A percentile compares a stretch with the other conserved stretches of the same genome.
These are phyloP conservation scores for Bombus cullumanus DNA, from an alignment of 1,140 invertebrate species.

Conservation along the genomic window DNA sequence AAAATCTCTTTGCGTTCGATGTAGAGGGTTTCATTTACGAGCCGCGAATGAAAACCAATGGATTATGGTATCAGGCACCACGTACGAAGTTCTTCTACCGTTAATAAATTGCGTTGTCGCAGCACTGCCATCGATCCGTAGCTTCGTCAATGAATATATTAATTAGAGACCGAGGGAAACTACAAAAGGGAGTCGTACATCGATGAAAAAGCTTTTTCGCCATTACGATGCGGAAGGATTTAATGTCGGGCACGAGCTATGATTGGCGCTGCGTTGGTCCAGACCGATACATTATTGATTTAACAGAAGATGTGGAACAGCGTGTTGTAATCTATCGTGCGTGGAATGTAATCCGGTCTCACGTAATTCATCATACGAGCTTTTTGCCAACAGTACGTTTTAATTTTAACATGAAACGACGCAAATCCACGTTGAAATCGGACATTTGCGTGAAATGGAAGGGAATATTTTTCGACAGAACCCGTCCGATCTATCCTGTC, in stretches of 20 bases:
- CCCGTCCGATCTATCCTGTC: background rate
- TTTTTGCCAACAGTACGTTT: conserved; percentile 9
- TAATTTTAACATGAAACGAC: conserved; percentile 9
- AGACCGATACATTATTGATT: conserved; percentile 22
- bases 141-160: conserved; percentile 19
- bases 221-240: background rate
- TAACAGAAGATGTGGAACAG: background rate
- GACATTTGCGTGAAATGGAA: background rate
- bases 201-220: background rate
- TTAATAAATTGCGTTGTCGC: conserved; percentile 15
- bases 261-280: background rate
- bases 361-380: conserved; percentile 24
- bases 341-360: conserved; percentile 21
- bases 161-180: background rate
- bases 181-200: background rate
- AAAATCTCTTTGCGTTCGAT: conserved; percentile 18
- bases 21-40: background rate
- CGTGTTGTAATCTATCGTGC: background rate
- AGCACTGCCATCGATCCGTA: background rate
- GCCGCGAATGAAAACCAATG: conserved; percentile 10
- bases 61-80: conserved; percentile 1
- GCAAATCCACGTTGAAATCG: background rate
- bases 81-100: conserved; percentile 3
- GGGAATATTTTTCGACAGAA: background rate
- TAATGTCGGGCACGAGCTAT: background rate